A percentile compares a stretch with the other conserved stretches of the same genome.
Evolutionary conservation across 2,888 invertebrate species (phyloP).

Genomic region (Ochropleura leucogaster): DNA sequence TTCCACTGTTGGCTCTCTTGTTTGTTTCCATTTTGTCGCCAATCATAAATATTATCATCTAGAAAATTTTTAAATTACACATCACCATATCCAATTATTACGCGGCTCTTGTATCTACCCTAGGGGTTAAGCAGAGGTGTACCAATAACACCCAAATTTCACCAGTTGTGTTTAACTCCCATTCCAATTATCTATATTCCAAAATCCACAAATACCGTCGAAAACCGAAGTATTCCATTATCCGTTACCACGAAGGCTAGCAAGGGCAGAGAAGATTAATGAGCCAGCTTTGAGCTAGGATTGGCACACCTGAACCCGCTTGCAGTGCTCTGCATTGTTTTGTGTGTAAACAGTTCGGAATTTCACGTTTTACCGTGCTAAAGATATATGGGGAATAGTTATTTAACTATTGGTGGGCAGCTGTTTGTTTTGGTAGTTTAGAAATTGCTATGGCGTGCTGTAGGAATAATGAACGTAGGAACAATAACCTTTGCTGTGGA

Average conservation of each 20-base stretch:
- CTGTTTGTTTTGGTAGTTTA: conserved; percentile 31
- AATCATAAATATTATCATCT: not conserved
- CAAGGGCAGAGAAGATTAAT: conserved; percentile 79
- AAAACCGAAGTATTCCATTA: conserved; percentile 59
- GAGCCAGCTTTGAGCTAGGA: conserved; percentile 78
- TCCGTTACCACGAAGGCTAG: conserved; percentile 63
- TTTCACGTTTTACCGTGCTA: conserved; percentile 50
- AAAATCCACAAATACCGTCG: conserved; percentile 48
- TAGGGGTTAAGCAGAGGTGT: not conserved
- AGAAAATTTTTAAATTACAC: not conserved
- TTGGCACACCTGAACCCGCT: conserved; percentile 73
- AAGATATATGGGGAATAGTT: conserved; percentile 52
- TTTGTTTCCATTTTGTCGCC: too few relatives aligned
- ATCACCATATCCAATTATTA: conserved; percentile 1
- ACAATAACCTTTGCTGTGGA: not conserved
- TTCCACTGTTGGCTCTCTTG: not conserved
- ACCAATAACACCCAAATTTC: not conserved
- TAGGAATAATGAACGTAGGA: not conserved
- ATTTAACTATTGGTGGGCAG: conserved; percentile 40
- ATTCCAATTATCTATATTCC: conserved; percentile 35
- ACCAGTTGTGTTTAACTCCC: not conserved
- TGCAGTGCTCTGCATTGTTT: conserved; percentile 69
- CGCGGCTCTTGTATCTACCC: not conserved
- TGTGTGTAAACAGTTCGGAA: conserved; percentile 60
- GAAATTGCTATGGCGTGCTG: conserved; percentile 7